These are phyloP conservation scores for Macaria liturata DNA, from an alignment of 2,888 invertebrate genomes.

Conservation along the genomic window DNA sequence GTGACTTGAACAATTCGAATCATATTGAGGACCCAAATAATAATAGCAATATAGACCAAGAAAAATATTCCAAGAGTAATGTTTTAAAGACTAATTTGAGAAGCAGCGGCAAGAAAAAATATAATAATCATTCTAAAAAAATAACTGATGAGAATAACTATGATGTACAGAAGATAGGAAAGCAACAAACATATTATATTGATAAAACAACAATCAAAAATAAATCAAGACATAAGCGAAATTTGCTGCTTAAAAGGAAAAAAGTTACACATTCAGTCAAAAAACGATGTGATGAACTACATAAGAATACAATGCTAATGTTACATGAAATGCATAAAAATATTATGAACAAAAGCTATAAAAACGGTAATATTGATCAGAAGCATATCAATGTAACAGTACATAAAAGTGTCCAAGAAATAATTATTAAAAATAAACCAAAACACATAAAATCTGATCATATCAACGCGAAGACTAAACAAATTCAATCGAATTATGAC, in stretches of 20 bases:
- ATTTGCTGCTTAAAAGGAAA: not conserved
- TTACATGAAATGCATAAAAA: conserved; percentile 29
- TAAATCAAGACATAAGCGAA: not conserved
- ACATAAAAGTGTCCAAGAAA: conserved; percentile 37
- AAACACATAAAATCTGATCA: conserved; percentile 7
- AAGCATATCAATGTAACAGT: conserved; percentile 34
- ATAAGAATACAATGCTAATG: conserved; percentile 30
- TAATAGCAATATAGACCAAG: not conserved
- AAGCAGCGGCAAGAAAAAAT: not conserved
- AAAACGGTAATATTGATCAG: conserved; percentile 34
- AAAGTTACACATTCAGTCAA: conserved; percentile 38
- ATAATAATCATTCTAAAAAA: not conserved
- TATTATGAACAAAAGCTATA: conserved; percentile 32
- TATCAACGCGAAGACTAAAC: conserved; percentile 23
- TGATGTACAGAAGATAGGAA: conserved; percentile 1
- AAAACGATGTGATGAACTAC: conserved; percentile 39
- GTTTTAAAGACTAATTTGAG: not conserved
- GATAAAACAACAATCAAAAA: not conserved
- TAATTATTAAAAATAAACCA: conserved; percentile 36
- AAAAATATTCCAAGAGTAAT: not conserved
- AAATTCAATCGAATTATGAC: conserved; percentile 55
- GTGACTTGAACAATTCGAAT: not conserved
- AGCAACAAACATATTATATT: conserved; percentile 2
- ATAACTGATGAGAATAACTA: not conserved
- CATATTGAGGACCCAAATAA: not conserved